These are phyloP conservation scores for Diadromus collaris DNA, from an alignment of 2,888 invertebrate genomes.

Conservation along the genomic window DNA sequence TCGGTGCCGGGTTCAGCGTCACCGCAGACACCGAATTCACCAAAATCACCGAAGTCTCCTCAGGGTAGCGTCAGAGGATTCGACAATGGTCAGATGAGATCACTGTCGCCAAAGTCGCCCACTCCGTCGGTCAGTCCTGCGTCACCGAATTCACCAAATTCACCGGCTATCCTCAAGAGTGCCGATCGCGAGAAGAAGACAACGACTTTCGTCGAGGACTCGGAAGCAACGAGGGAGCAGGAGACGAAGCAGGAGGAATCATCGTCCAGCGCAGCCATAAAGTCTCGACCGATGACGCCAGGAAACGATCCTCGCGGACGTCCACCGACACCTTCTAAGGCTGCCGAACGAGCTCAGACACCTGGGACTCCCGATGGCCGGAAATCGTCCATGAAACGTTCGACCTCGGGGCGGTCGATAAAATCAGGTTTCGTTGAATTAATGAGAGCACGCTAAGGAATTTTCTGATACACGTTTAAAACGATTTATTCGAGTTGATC, in stretches of 20 bases:
- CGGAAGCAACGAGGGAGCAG: conserved; percentile 8
- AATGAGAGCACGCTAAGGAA: conserved; percentile 21
- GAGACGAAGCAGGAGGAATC: conserved; percentile 12
- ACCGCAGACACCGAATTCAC: conserved; percentile 43
- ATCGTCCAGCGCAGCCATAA: conserved; percentile 36
- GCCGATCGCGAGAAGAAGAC: conserved; percentile 53
- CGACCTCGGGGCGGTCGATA: conserved; percentile 59
- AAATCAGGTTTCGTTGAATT: conserved; percentile 62
- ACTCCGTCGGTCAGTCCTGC: conserved; percentile 55
- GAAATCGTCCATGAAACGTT: conserved; percentile 55
- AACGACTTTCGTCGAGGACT: conserved; percentile 57
- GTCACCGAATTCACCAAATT: conserved; percentile 63
- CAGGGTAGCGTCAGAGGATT: conserved; percentile 71
- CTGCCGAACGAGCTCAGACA: conserved; percentile 41
- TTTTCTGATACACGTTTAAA: not conserved
- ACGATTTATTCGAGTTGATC: conserved; percentile 1
- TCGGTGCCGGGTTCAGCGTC: conserved; percentile 52
- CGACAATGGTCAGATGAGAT: conserved; percentile 74
- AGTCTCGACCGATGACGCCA: conserved; percentile 51
- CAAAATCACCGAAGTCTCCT: conserved; percentile 43
- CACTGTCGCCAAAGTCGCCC: conserved; percentile 70
- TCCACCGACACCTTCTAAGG: conserved; percentile 46
- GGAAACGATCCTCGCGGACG: conserved; percentile 32
- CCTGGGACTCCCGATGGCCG: conserved; percentile 51
- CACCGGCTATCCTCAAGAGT: conserved; percentile 60